Conservation (phyloP, 2,888 invertebrate genomes). For the Latrodectus elegans region DNA sequence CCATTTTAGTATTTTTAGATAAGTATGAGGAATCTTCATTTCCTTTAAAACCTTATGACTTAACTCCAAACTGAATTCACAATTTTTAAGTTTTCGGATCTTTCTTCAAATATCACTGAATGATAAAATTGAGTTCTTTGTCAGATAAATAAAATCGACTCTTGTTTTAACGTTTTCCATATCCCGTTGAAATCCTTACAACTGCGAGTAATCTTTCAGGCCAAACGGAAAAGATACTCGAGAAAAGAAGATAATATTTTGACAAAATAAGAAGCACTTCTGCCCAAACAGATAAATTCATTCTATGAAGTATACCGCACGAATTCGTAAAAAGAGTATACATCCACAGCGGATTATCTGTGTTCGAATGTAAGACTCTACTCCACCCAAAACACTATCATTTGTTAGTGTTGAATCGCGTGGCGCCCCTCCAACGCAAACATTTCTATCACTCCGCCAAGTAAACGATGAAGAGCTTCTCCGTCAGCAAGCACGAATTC, state of each 20-base stretch:
- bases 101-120: too few species aligned
- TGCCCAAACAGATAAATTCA: not conserved
- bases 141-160: too few species aligned
- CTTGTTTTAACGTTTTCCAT: too few species aligned
- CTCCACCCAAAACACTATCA: constrained; percentile 22
- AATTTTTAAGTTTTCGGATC: too few species aligned
- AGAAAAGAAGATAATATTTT: not conserved
- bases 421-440: not conserved
- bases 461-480: not conserved
- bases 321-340: not conserved
- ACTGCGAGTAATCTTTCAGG: not conserved
- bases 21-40: too few species aligned
- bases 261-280: not conserved
- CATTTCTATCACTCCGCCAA: not conserved
- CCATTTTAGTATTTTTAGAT: too few species aligned
- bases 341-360: not conserved
- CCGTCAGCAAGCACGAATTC: not conserved
- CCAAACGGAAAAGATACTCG: not conserved
- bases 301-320: not conserved
- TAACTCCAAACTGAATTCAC: too few species aligned
- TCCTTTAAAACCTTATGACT: too few species aligned
- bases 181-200: too few species aligned
- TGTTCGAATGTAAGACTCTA: not conserved
- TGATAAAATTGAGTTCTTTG: too few species aligned
- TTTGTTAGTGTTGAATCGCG: constrained; percentile 38